phyloP scores from a whole-genome alignment of 1,140 invertebrate species.

The Copidosoma floridanum region DNA sequence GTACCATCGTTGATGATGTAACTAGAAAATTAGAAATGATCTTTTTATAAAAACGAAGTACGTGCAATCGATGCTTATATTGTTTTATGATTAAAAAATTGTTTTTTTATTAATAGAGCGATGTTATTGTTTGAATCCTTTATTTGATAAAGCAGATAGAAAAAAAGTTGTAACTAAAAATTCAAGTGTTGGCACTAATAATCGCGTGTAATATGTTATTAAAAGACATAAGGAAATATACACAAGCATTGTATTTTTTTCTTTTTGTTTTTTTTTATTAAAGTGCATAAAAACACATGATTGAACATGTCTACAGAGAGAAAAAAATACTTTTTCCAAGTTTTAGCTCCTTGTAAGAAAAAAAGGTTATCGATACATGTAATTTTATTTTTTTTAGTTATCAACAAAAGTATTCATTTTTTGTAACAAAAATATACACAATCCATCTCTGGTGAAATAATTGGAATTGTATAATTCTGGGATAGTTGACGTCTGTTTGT shows the following conservation, averaged over 20 bases:
- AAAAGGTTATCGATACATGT: too few species aligned
- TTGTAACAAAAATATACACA: conserved; percentile 29
- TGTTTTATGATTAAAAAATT: conserved; percentile 5
- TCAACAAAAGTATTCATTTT: neutral
- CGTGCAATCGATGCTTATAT: neutral
- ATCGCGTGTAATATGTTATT: too few species aligned
- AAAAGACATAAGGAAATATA: neutral
- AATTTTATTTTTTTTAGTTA: too few species aligned
- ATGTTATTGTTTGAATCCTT: neutral
- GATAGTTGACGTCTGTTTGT: too few species aligned
- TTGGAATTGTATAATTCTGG: too few species aligned
- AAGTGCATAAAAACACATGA: too few species aligned
- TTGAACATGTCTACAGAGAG: too few species aligned
- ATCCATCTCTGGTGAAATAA: conserved; percentile 36
- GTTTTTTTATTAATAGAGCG: neutral
- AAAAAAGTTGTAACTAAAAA: too few species aligned
- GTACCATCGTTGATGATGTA: neutral
- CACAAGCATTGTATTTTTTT: neutral
- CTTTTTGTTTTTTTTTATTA: neutral
- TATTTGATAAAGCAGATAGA: too few species aligned
- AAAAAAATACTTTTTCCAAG: too few species aligned
- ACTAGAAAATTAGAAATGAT: neutral
- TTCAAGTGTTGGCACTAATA: too few species aligned
- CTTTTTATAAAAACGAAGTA: neutral
- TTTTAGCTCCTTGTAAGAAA: too few species aligned